Conservation (phyloP, 2,888 invertebrate genomes). For the Spilarctia lutea region DNA sequence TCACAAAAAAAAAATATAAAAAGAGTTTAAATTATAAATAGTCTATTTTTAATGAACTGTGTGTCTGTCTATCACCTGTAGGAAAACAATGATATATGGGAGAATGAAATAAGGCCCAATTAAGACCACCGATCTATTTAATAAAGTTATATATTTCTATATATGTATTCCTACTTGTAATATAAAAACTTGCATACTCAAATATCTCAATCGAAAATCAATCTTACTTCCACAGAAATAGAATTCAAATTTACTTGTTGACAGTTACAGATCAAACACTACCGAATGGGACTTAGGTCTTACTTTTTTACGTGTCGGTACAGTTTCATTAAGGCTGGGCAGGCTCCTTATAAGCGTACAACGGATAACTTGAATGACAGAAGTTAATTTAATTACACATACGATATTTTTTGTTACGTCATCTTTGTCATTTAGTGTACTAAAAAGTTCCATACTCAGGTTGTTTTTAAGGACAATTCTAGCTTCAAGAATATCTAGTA, state of each 20-base stretch:
- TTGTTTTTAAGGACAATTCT: neutral
- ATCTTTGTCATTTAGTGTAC: slow-evolving; percentile 8
- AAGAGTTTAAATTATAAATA: neutral
- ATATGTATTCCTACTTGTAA: slow-evolving; percentile 29
- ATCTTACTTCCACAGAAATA: neutral
- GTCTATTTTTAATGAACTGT: neutral
- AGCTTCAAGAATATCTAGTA: too few relatives aligned
- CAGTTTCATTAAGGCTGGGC: slow-evolving; percentile 55
- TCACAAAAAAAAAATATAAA: neutral
- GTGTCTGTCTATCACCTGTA: neutral
- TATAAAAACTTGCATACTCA: slow-evolving; percentile 26
- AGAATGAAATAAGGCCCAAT: slow-evolving; percentile 17
- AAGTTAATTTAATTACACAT: slow-evolving; percentile 59
- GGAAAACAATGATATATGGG: neutral
- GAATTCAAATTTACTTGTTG: slow-evolving; percentile 16
- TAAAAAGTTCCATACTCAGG: neutral
- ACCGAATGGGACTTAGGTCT: slow-evolving; percentile 37
- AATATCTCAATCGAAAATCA: neutral
- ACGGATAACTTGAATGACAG: slow-evolving; percentile 52
- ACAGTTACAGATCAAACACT: slow-evolving; percentile 41
- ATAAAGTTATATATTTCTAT: slow-evolving; percentile 37
- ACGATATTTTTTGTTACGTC: slow-evolving; percentile 42
- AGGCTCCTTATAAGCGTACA: slow-evolving; percentile 50
- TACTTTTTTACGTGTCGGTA: slow-evolving; percentile 41
- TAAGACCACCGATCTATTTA: slow-evolving; percentile 18